phyloP scores from a whole-genome alignment of 2,888 invertebrate genomes.

The Gisinianus flammeolus region DNA sequence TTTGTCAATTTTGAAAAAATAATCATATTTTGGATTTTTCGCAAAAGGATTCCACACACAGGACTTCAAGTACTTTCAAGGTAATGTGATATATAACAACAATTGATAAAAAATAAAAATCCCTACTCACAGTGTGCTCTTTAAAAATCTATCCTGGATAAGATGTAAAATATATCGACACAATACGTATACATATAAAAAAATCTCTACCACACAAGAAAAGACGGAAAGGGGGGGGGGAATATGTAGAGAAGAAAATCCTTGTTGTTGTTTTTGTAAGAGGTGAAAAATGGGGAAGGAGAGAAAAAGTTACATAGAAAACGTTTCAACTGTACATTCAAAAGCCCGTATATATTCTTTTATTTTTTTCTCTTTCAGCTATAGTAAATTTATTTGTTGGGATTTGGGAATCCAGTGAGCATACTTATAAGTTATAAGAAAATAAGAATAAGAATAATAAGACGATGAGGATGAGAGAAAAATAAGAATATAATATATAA shows the following conservation, averaged over 20 bases:
- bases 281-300: background rate
- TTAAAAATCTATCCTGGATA: background rate
- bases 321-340: background rate
- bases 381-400: background rate
- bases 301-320: conserved; percentile 12
- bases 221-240: background rate
- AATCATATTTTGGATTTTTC: background rate
- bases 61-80: background rate
- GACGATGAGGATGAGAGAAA: background rate
- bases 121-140: background rate
- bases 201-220: background rate
- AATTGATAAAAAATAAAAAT: background rate
- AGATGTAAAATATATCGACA: background rate
- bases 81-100: background rate
- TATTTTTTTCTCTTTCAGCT: background rate
- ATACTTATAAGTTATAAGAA: background rate
- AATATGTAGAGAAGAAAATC: background rate
- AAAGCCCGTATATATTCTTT: background rate
- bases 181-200: background rate
- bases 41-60: no score
- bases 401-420: background rate
- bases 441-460: background rate
- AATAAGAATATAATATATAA: background rate
- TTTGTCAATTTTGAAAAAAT: background rate
- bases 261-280: background rate